Percentiles rank a stretch among this genome's conserved stretches.
Conservation (phyloP, 1,140 invertebrate species). For the Magallana angulata region DNA sequence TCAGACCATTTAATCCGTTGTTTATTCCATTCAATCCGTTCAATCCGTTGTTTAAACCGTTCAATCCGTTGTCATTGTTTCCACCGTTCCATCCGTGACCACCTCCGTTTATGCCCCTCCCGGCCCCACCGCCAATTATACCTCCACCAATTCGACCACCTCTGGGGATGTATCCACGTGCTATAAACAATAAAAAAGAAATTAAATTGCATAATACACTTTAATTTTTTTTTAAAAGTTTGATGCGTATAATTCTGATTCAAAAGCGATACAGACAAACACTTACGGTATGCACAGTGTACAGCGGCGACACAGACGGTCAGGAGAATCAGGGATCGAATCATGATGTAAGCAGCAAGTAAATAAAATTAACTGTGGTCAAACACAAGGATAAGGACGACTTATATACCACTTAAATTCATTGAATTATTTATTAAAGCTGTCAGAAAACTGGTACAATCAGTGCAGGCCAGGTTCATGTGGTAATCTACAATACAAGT, state of each 20-base stretch:
- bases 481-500: neutral
- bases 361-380: neutral
- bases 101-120: neutral
- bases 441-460: neutral
- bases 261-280: neutral
- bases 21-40: neutral
- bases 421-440: neutral
- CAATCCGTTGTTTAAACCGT: neutral
- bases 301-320: neutral
- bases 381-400: neutral
- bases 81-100: neutral
- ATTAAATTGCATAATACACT: too few relatives aligned
- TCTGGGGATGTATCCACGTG: neutral
- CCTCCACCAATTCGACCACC: neutral
- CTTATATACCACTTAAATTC: neutral
- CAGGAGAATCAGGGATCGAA: neutral
- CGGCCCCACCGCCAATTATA: neutral
- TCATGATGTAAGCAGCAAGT: neutral
- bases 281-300: conserved; percentile 1
- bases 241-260: too few relatives aligned
- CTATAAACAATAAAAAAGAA: neutral
- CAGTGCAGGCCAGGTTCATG: neutral
- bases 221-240: too few relatives aligned
- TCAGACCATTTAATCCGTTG: neutral
- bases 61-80: conserved; percentile 1